Base-by-base conservation (phyloP, 2,113 vertebrate species). In the Hipposideros armiger region DNA sequence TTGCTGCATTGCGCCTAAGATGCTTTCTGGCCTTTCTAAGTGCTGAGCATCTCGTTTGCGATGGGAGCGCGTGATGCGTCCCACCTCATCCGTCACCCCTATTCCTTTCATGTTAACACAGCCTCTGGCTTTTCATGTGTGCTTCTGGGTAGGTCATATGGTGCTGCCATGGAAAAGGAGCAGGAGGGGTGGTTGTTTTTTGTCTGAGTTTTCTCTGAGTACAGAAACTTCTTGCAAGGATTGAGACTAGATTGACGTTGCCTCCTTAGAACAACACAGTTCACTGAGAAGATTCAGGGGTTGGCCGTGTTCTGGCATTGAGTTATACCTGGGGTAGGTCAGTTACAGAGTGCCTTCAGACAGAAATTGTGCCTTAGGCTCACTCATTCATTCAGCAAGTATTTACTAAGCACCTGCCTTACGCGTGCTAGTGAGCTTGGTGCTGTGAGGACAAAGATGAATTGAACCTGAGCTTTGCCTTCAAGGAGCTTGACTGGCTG, bases 171-270 rank as follows among this genome's bases (percentile, higher is more conserved):
- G n/a, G 52, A 60, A n/a, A 76, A 73, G 69, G 81, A 90, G 36
- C 17, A 4, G 52, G 36, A 73, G 45, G 32, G 16, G 3, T 13
- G 36, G 50, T 56, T 87, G 76, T 26, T 69, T 56, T 91, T 80
- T 52, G 40, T 74, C 26, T 45, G 13, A 3, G 52, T 95, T 85
- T 85, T 93, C 54, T 74, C 47, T 64, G 64, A 52, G 22, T 30
- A 62, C 17, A 56, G 54, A 64, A 62, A 76, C 36, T 32, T 87
- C 10, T 91, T 84, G 67, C 17, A 84, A 93, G 42, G 28, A 19
- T 62, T 96, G 73, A 11, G 19, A 95, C 76, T 85, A 78, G 67
- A 62, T 78, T 64, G 81, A 8, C 72, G 60, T 86, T 82, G 32
- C n/a, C n/a, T 93, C 24, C 1, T 73, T 78, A 73, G 36, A 86